These are phyloP conservation scores for Scaptomyza reducta DNA, from an alignment of 2,888 invertebrate species.

Conservation along the genomic window DNA sequence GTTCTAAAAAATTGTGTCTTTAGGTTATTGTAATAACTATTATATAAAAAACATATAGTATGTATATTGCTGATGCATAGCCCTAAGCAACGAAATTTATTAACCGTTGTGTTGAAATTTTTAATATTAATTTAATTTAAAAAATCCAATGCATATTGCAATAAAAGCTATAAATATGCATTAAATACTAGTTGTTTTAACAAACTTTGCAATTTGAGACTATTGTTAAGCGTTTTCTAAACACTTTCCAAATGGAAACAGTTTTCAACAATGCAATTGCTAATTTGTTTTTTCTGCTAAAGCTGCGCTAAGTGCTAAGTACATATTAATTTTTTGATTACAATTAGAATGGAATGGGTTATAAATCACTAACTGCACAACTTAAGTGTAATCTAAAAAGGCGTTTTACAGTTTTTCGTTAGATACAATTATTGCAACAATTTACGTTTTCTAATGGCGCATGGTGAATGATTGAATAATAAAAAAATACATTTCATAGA, in stretches of 20 bases:
- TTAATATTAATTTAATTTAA: conserved; percentile 42
- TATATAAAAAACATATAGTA: conserved; percentile 40
- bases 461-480: conserved; percentile 45
- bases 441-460: conserved; percentile 64
- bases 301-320: conserved; percentile 72
- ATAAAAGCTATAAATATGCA: conserved; percentile 56
- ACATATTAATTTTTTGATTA: conserved; percentile 26
- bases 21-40: conserved; percentile 38
- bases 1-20: conserved; percentile 60
- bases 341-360: conserved; percentile 34
- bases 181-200: conserved; percentile 45
- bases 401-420: conserved; percentile 57
- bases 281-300: conserved; percentile 57
- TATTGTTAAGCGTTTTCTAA: conserved; percentile 53
- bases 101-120: conserved; percentile 28
- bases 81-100: conserved; percentile 45
- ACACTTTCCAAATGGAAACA: conserved; percentile 61
- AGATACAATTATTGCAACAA: conserved; percentile 70
- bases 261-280: conserved; percentile 74
- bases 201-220: conserved; percentile 43
- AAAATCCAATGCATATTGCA: conserved; percentile 43
- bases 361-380: conserved; percentile 71
- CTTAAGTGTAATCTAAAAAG: conserved; percentile 65
- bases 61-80: conserved; percentile 63
- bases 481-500: conserved; percentile 45